phyloP scores from a whole-genome alignment of 2,113 vertebrate genomes.

The Colius striatus region DNA sequence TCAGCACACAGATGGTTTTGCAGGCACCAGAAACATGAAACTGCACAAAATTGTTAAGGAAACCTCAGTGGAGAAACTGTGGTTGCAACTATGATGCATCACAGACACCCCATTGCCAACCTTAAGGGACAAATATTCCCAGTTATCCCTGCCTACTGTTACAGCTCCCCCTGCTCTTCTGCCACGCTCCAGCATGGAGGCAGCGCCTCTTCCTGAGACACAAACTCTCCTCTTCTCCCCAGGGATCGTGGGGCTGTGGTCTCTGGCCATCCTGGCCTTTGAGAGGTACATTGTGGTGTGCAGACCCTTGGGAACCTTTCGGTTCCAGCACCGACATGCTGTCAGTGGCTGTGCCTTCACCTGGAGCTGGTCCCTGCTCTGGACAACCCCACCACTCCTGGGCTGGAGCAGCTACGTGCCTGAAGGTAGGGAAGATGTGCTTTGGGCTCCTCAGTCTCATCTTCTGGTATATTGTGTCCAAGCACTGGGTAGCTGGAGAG shows the following conservation, averaged over 20 bases:
- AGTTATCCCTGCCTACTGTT: background rate
- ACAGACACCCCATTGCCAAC: accelerated
- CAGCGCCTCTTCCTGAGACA: background rate
- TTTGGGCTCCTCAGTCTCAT: accelerated
- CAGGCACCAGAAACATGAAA: background rate
- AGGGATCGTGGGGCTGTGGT: slow-evolving; percentile 78
- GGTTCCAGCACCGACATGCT: slow-evolving; percentile 58
- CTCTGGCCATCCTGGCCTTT: slow-evolving; percentile 72
- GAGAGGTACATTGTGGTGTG: slow-evolving; percentile 72
- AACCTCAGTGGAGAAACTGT: background rate
- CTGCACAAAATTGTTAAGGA: background rate
- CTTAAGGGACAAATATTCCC: background rate
- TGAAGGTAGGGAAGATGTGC: slow-evolving; percentile 44
- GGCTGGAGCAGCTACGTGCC: slow-evolving; percentile 77
- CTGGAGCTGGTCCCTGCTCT: slow-evolving; percentile 67
- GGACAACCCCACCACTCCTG: slow-evolving; percentile 66
- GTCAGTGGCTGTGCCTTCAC: slow-evolving; percentile 63
- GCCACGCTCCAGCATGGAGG: accelerated
- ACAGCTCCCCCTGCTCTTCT: background rate
- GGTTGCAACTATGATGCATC: accelerated
- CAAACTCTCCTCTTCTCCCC: background rate
- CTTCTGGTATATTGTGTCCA: accelerated
- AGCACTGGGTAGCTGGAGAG: background rate
- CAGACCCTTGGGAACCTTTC: slow-evolving; percentile 71
- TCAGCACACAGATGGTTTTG: background rate